A percentile compares a stretch with the other conserved stretches of the same genome.
These are phyloP conservation scores for Zoanthus solanderi DNA, from an alignment of 92 coral and sea anemone genomes.

Conservation along the genomic window DNA sequence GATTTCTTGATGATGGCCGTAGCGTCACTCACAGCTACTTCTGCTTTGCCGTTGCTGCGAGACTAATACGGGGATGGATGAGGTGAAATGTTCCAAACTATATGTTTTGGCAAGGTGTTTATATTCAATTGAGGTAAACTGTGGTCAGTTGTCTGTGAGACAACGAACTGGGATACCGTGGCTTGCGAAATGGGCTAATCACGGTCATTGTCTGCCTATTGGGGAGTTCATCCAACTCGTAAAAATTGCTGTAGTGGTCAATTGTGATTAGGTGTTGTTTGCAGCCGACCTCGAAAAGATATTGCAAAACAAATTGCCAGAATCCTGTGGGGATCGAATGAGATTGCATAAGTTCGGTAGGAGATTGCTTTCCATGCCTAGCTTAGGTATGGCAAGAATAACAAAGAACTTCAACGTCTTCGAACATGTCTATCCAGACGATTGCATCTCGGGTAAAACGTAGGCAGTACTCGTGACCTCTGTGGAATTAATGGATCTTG, in stretches of 20 bases:
- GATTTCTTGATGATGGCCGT: no score
- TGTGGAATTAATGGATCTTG: not conserved
- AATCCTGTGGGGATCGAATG: conserved; percentile 33
- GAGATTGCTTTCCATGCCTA: conserved; percentile 39
- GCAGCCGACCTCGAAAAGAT: conserved; percentile 14
- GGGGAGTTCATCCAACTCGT: not conserved
- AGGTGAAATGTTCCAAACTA: no score
- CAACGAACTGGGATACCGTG: conserved; percentile 25
- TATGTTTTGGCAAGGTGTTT: no score
- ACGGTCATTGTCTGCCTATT: not conserved
- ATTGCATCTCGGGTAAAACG: no score
- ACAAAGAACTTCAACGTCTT: conserved; percentile 42
- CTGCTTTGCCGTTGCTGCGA: no score
- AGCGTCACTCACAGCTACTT: no score
- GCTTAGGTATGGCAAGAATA: conserved; percentile 41
- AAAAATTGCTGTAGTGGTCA: not conserved
- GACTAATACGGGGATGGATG: no score
- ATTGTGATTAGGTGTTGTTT: conserved; percentile 43
- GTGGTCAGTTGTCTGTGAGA: no score
- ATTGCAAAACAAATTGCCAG: conserved; percentile 55
- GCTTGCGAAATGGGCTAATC: conserved; percentile 41
- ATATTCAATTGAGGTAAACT: no score
- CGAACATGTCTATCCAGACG: conserved; percentile 25
- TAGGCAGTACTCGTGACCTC: no score
- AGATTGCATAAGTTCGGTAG: conserved; percentile 48